Evolutionary conservation across 2,888 invertebrate genomes (phyloP), one percentile per base, ranked within the genome.

Genomic region (Unio delphinus): DNA sequence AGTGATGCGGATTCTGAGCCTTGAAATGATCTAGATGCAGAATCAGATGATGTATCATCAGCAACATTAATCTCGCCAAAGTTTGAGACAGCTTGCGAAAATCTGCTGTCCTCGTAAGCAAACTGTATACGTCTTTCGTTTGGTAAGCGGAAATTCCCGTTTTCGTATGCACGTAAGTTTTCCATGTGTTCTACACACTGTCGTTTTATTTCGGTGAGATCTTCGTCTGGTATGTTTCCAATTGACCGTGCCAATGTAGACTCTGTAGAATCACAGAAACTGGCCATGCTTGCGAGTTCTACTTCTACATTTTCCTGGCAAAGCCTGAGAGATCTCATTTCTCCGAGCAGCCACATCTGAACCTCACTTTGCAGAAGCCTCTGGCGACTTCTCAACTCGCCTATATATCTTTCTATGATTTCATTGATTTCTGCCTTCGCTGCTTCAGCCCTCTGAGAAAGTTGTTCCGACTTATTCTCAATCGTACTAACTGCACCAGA

Each of bases 211-310:
- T 81, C 81, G 15, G 85, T 77, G 34, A 88, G 70, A 62, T 86
- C 87, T 15, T 80, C 82, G 68, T 84, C 82, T n/a, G 85, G 81
- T 8, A 84, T 78, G 18, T 74, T 74, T 20, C 75, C 65, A 64
- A 79, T 78, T 30, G 79, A 70, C 28, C 83, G 73, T 17, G 78
- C 72, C 2, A 86, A 72, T 5, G 76, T 69, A 8, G 83, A 78
- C 62, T 85, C 86, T 0, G 86, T 83, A 6, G 87, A 85, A 90
- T 98, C 98, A 91, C 98, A 98, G 91, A 98, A 99, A 89, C 97
- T 97, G 88, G 95, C 94, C 86, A 99, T 96, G 91, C 98, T 99
- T 81, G 94, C 94, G 88, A 98, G 95, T 91, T 99, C 99, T 89
- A 95, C 93, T 90, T 98, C 97, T 83, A 99, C 92, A 91, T 96